Evolutionary conservation across 2,888 invertebrate species (phyloP).

Genomic region (Thalpophila matura): DNA sequence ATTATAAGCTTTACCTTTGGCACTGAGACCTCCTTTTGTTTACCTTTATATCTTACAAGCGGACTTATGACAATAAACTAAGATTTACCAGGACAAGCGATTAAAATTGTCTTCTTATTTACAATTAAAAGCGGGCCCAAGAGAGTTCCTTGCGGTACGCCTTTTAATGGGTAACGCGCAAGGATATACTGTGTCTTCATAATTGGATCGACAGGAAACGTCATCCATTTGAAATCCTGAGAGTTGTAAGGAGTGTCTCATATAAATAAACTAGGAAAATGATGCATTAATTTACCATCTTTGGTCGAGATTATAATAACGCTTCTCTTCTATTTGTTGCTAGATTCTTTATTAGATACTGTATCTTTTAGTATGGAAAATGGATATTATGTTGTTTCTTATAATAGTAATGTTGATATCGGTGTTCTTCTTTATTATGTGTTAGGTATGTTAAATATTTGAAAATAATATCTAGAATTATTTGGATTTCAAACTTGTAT

Average conservation of each 20-base stretch:
- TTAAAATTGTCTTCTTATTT: constrained; percentile 46
- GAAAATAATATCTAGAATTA: too few species aligned
- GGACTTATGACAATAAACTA: constrained; percentile 28
- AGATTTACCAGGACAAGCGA: constrained; percentile 44
- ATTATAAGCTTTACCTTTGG: constrained; percentile 12
- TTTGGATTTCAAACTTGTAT: too few species aligned
- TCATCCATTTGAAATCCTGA: constrained; percentile 42
- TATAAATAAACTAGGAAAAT: constrained; percentile 39
- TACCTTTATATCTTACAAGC: constrained; percentile 17
- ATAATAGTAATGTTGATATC: not conserved
- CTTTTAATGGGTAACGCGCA: constrained; percentile 28
- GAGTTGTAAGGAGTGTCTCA: constrained; percentile 25
- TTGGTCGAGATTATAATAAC: constrained; percentile 14
- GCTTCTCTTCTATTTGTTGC: constrained; percentile 23
- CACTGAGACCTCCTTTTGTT: constrained; percentile 2
- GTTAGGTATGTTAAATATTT: too few species aligned
- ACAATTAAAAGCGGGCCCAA: constrained; percentile 36
- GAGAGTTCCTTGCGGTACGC: constrained; percentile 42
- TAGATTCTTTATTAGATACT: constrained; percentile 19
- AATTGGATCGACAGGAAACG: constrained; percentile 46
- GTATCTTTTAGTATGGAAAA: not conserved
- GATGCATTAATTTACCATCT: constrained; percentile 19
- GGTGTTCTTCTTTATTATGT: not conserved
- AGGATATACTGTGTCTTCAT: constrained; percentile 44
- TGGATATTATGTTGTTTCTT: constrained; percentile 1